Percentiles rank a stretch among this genome's conserved stretches.
Evolutionary conservation across 2,888 invertebrate species (phyloP).

Genomic region (Ashinkailepas kermadecensis): DNA sequence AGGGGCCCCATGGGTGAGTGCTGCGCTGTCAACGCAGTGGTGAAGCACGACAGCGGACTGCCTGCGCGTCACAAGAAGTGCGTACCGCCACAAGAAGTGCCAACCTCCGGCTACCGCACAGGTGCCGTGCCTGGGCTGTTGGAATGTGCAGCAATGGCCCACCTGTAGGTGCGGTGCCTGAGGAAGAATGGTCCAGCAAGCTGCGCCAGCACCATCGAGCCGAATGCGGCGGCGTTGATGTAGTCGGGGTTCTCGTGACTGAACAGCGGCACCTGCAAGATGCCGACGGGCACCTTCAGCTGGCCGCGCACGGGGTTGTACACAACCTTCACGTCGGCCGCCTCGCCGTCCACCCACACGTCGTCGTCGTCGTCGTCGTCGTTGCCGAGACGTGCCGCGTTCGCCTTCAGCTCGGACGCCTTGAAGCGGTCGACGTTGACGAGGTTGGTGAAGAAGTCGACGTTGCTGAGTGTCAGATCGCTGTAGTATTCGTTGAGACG

Average conservation of each 20-base stretch:
- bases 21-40: too few relatives aligned
- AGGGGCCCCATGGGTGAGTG: too few relatives aligned
- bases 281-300: neutral
- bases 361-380: neutral
- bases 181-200: neutral
- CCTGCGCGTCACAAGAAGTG: too few relatives aligned
- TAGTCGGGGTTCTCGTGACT: neutral
- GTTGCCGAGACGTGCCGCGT: neutral
- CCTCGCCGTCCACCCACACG: constrained; percentile 5
- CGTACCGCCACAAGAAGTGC: too few relatives aligned
- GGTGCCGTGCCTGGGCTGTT: too few relatives aligned
- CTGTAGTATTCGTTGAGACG: constrained; percentile 5
- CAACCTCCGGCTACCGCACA: too few relatives aligned
- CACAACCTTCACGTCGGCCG: neutral
- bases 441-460: neutral
- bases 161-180: neutral
- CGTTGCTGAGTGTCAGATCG: neutral
- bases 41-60: too few relatives aligned
- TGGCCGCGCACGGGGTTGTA: neutral
- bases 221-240: constrained; percentile 12
- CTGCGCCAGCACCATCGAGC: constrained; percentile 7
- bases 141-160: too few relatives aligned
- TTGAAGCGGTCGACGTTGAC: neutral
- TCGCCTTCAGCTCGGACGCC: neutral
- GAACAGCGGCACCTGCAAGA: constrained; percentile 12